Evolutionary conservation across 2,888 invertebrate genomes (phyloP), one percentile per base, ranked within the genome.

Genomic region (Camponotus fellah): DNA sequence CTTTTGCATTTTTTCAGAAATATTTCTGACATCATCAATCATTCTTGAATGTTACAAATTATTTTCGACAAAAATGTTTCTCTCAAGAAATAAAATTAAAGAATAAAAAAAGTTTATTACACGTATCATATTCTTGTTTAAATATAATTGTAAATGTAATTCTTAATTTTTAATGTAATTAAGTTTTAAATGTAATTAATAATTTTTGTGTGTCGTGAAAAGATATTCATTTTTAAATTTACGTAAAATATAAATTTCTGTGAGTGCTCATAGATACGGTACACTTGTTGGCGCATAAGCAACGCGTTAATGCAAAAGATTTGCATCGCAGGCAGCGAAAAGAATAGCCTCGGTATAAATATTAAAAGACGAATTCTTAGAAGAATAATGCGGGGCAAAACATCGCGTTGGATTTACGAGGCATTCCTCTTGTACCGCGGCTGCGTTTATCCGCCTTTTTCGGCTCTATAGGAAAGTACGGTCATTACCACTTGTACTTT

Each of bases 401-500:
- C 56, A 64, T 75, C 17, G 64, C 62, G 32, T 53, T 74, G 69
- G 66, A 84, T 88, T 87, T 89, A 88, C 85, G 87, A 87, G 83
- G 66, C 81, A 79, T 76, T 64, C 37, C 81, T 83, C 79, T 69
- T 71, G 53, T 8, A 26, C 68, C 77, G 60, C 37, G 21, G 60
- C 21, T 58, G 66, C 64, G 65, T 83, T 87, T 65, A 60, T 46
- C 65, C 49, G 40, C 62, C 34, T 40, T 81, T 82, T 83, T 86
- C 53, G 65, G 71, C 40, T 82, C 68, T 80, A 88, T 80, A 71
- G 82, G 69, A 74, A 77, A 84, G 80, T 79, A 85, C 87, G 81
- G 89, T 89, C 85, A 89, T 87, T 89, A 84, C 82, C 76, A 81
- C 56, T 65, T 72, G 81, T 49, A 56, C 21, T 90, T 87, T 89